phyloP scores from a whole-genome alignment of 2,888 invertebrate genomes.

The Xanthorhoe designata region DNA sequence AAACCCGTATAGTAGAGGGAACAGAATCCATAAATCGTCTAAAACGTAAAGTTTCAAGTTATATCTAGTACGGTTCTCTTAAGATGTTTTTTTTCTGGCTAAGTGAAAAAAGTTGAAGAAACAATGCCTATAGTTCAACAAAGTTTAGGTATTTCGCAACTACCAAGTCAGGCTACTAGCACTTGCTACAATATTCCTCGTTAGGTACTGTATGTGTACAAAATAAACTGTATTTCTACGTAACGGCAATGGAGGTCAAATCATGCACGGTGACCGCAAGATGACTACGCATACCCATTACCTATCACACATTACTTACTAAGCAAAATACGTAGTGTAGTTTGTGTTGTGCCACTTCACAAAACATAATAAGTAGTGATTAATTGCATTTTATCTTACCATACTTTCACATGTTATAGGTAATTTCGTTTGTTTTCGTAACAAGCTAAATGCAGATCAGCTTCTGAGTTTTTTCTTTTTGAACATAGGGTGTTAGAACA shows the following conservation, averaged over 20 bases:
- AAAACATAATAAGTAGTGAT: background rate
- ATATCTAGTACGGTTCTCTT: no score
- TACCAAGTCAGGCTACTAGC: background rate
- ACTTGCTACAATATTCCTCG: constrained; percentile 3
- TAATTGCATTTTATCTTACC: background rate
- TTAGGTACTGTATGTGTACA: constrained; percentile 6
- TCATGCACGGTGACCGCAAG: constrained; percentile 37
- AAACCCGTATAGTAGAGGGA: no score
- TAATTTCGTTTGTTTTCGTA: background rate
- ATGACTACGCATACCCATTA: constrained; percentile 33
- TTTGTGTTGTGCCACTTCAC: background rate
- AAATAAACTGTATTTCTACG: constrained; percentile 23
- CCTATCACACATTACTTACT: constrained; percentile 3
- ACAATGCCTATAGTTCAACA: no score
- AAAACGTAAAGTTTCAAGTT: no score
- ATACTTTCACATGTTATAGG: background rate
- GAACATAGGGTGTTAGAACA: no score
- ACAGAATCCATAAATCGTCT: background rate
- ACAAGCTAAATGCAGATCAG: constrained; percentile 3
- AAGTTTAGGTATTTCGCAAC: no score
- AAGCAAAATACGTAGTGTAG: background rate
- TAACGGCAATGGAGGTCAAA: constrained; percentile 35
- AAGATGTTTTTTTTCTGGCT: no score
- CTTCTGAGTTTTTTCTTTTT: no score
- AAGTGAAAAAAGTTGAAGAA: no score